Percentiles rank a stretch among this genome's conserved stretches.
Conservation (phyloP, 2,797 vertebrate species). For the Rhabdomys pumilio region DNA sequence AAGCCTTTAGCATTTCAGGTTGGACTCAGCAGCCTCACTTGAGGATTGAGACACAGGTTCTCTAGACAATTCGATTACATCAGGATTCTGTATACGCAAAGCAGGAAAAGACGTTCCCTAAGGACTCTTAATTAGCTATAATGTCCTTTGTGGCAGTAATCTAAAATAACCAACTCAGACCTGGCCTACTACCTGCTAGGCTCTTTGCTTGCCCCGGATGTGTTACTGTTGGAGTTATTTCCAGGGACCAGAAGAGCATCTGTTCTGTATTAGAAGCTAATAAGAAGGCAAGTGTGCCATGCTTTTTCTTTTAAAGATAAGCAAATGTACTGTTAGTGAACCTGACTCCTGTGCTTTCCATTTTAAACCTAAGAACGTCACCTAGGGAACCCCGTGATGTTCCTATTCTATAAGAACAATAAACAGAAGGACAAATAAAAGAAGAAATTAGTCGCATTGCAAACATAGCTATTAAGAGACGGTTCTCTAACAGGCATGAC, state of each 20-base stretch:
- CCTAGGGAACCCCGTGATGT: slow-evolving; percentile 29
- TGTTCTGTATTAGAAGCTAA: neutral
- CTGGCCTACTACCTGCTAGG: neutral
- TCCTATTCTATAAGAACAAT: slow-evolving; percentile 31
- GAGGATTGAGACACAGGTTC: neutral
- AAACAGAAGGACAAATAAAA: slow-evolving; percentile 57
- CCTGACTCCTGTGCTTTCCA: neutral
- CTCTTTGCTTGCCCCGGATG: neutral
- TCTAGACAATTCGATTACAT: neutral
- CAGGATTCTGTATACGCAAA: slow-evolving; percentile 38
- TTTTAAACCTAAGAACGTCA: slow-evolving; percentile 23
- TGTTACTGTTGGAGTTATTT: neutral
- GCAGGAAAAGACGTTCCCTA: neutral
- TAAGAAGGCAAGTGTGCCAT: neutral
- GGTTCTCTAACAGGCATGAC: neutral
- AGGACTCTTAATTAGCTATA: neutral
- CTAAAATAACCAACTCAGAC: neutral
- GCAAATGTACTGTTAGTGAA: neutral
- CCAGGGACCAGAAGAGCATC: neutral
- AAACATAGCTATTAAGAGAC: slow-evolving; percentile 41
- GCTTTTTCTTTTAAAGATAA: neutral
- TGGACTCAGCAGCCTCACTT: neutral
- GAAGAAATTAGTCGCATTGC: slow-evolving; percentile 35
- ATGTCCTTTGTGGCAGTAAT: neutral
- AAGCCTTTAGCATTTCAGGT: slow-evolving; percentile 15